Evolutionary conservation across 1,140 invertebrate genomes (phyloP).

Genomic region (Drosophila carrolli): DNA sequence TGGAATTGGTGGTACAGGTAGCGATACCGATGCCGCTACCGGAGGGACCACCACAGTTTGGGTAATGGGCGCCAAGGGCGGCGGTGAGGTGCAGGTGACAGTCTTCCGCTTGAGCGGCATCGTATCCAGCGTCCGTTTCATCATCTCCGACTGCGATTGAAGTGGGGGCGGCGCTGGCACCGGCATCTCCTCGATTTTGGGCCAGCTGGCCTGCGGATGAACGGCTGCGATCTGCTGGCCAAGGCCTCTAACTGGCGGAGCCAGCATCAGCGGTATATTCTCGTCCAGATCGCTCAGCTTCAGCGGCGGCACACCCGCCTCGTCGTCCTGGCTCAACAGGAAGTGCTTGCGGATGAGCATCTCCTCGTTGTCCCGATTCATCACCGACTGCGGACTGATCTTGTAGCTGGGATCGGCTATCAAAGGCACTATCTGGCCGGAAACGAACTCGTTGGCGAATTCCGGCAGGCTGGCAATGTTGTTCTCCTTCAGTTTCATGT

Average conservation of each 20-base stretch:
- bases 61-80: constrained; percentile 59
- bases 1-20: no score
- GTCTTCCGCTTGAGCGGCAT: constrained; percentile 8
- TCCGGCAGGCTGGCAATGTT: constrained; percentile 52
- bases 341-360: constrained; percentile 78
- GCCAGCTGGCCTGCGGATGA: background rate
- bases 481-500: constrained; percentile 52
- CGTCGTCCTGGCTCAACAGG: constrained; percentile 65
- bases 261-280: constrained; percentile 55
- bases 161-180: background rate
- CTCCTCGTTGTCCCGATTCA: constrained; percentile 66
- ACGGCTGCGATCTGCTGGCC: constrained; percentile 32
- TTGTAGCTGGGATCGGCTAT: constrained; percentile 58
- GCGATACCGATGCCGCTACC: background rate
- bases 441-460: constrained; percentile 61
- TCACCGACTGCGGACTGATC: constrained; percentile 60
- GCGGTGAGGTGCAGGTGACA: constrained; percentile 37
- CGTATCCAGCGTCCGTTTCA: constrained; percentile 4
- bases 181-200: constrained; percentile 8
- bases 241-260: constrained; percentile 9
- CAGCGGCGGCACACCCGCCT: constrained; percentile 57
- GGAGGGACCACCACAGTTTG: background rate
- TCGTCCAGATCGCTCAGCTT: constrained; percentile 67
- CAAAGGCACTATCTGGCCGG: constrained; percentile 66
- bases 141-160: background rate